phyloP scores from a whole-genome alignment of 2,888 invertebrate genomes.

The Cosmorhoe ocellata region DNA sequence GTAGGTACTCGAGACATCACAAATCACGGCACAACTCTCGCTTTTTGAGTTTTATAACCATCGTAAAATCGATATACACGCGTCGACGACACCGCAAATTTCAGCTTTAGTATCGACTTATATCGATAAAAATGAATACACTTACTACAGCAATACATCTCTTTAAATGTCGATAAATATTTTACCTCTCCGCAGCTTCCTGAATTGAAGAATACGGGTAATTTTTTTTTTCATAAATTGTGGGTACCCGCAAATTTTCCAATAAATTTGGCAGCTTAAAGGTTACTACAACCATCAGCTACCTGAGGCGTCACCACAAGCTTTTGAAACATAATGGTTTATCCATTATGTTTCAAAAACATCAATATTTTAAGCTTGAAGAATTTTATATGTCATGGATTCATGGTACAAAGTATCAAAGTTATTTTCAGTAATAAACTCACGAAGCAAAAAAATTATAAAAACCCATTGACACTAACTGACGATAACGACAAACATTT shows the following conservation, averaged over 20 bases:
- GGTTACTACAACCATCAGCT: slow-evolving; percentile 15
- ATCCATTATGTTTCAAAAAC: no score
- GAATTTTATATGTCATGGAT: no score
- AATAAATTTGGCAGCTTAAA: slow-evolving; percentile 17
- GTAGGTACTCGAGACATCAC: slow-evolving; percentile 52
- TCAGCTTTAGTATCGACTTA: slow-evolving; percentile 26
- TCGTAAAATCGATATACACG: slow-evolving; percentile 54
- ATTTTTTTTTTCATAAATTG: slow-evolving; percentile 21
- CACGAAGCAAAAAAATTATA: no score
- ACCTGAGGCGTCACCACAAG: no score
- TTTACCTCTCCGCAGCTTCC: slow-evolving; percentile 54
- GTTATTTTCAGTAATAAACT: no score
- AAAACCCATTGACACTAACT: not conserved
- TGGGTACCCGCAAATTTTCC: slow-evolving; percentile 41
- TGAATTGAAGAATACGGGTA: slow-evolving; percentile 65
- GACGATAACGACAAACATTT: slow-evolving; percentile 1
- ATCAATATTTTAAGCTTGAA: no score
- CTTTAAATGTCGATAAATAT: slow-evolving; percentile 17
- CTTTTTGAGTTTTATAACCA: slow-evolving; percentile 61
- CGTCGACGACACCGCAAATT: slow-evolving; percentile 34
- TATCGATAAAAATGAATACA: slow-evolving; percentile 25
- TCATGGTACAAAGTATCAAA: no score
- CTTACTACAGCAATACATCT: slow-evolving; percentile 1
- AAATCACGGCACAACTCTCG: slow-evolving; percentile 66
- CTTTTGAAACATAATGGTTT: no score